phyloP scores from a whole-genome alignment of 2,797 vertebrate species.

The Hippopotamyrus pictus region DNA sequence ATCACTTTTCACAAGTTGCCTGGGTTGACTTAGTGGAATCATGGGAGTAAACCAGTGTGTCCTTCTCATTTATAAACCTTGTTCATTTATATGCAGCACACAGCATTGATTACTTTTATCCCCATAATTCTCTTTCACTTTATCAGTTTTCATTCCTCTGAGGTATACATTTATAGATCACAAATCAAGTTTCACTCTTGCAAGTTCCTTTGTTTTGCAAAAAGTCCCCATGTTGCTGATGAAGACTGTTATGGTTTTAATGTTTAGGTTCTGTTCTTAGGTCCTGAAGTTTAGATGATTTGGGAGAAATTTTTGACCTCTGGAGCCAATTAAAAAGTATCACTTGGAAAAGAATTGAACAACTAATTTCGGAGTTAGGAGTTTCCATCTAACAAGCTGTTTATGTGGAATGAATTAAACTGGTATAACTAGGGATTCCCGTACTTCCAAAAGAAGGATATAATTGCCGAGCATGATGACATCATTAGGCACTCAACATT shows the following conservation, averaged over 20 bases:
- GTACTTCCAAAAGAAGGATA: not conserved
- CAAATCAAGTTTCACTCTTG: not conserved
- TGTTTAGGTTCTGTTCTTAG: not conserved
- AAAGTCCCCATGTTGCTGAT: not conserved
- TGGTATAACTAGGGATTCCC: not conserved
- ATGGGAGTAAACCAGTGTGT: not conserved
- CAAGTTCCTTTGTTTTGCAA: not conserved
- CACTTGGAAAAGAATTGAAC: not conserved
- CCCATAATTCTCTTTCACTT: not conserved
- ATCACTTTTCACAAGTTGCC: not conserved
- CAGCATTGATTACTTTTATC: not conserved
- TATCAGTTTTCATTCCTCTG: not conserved
- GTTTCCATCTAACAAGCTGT: not conserved
- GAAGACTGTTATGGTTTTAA: not conserved
- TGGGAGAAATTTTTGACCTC: not conserved
- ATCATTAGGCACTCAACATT: not conserved
- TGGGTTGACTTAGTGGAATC: not conserved
- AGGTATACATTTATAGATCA: not conserved
- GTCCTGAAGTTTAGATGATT: not conserved
- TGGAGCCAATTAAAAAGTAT: not conserved
- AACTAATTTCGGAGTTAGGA: not conserved
- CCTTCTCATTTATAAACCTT: not conserved
- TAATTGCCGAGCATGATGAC: not conserved
- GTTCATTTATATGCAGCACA: not conserved
- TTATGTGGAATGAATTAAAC: not conserved